Evolutionary conservation across 2,888 invertebrate genomes (phyloP).

Genomic region (Endomychus coccineus): DNA sequence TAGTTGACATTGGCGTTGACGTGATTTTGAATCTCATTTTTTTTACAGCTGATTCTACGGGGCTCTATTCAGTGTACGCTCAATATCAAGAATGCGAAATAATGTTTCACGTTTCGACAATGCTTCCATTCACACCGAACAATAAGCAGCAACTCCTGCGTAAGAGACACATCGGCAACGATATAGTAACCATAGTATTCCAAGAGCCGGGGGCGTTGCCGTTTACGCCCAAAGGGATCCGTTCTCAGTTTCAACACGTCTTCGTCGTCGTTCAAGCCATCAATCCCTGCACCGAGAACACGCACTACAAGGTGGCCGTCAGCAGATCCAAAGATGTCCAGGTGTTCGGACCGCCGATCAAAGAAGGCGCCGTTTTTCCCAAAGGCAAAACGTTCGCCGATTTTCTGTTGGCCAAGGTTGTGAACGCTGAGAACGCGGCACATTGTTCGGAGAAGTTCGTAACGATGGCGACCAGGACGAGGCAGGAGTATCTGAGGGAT

Average conservation of each 20-base stretch:
- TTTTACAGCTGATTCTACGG: conserved; percentile 78
- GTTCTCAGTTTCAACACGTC: conserved; percentile 97
- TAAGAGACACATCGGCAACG: conserved; percentile 95
- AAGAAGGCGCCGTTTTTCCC: conserved; percentile 76
- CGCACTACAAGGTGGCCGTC: conserved; percentile 64
- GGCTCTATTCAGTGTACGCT: conserved; percentile 86
- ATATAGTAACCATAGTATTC: conserved; percentile 96
- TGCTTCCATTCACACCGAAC: conserved; percentile 92
- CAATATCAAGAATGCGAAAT: conserved; percentile 87
- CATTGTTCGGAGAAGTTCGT: conserved; percentile 94
- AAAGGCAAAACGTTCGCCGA: conserved; percentile 93
- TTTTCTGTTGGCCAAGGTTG: conserved; percentile 88
- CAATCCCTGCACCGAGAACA: conserved; percentile 86
- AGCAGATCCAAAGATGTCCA: conserved; percentile 86
- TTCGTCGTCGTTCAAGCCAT: conserved; percentile 86
- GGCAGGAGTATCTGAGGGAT: conserved; percentile 93
- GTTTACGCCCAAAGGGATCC: conserved; percentile 88
- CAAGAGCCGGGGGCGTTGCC: conserved; percentile 85
- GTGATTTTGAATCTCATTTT: too few species aligned
- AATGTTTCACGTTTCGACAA: conserved; percentile 96
- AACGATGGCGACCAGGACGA: conserved; percentile 91
- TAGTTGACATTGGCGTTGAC: too few species aligned
- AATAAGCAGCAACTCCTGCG: conserved; percentile 90
- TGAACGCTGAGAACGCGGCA: conserved; percentile 95
- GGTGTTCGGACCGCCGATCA: conserved; percentile 92